Base-by-base conservation (phyloP, 2,113 vertebrate genomes). In the Tapirus terrestris region DNA sequence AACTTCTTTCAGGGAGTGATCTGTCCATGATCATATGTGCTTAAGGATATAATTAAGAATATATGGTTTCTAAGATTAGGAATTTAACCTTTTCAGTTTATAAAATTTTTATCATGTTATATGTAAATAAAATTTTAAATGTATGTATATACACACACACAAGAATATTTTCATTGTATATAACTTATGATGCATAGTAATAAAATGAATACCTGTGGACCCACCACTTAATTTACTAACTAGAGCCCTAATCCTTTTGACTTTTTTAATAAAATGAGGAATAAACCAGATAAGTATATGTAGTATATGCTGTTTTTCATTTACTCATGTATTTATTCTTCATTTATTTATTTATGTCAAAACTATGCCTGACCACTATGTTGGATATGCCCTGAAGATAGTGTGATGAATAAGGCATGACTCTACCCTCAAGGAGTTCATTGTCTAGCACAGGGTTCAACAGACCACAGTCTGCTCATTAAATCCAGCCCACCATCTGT, bases 31-130 rank as follows among this genome's bases (percentile, higher is more conserved):
- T 67, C 48, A 63, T 51, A 29, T 88, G 33, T 76, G 27, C n/a
- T 53, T 91, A 80, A 84, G 36, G 58, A 73, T 94, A 14, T 86
- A 81, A 33, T 93, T 80, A 96, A 76, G 39, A 89, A 95, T 86
- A 82, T 73, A 61, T 89, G 60, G 45, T 93, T 96, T 90, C 45
- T 82, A 87, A 18, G n/a, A 56, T 84, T 92, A 87, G 43, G 20
- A 84, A 88, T 93, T 76, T 84, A 89, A 39, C 20, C 18, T 76
- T 96, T 88, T 95, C 7, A 93, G 45, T 83, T 77, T 77, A 89
- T 36, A 86, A 79, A 77, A 53, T 3, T 76, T 90, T 77, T 87
- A 81, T 94, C n/a, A 65, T 89, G 56, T 53, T 81, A 89, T 65
- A 45, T 36, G 25, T 58, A 89, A 76, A 84, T 43, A 82, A 33